These are phyloP conservation scores for Crocodylus rhombifer DNA, from an alignment of 2,797 vertebrate species.

Conservation along the genomic window DNA sequence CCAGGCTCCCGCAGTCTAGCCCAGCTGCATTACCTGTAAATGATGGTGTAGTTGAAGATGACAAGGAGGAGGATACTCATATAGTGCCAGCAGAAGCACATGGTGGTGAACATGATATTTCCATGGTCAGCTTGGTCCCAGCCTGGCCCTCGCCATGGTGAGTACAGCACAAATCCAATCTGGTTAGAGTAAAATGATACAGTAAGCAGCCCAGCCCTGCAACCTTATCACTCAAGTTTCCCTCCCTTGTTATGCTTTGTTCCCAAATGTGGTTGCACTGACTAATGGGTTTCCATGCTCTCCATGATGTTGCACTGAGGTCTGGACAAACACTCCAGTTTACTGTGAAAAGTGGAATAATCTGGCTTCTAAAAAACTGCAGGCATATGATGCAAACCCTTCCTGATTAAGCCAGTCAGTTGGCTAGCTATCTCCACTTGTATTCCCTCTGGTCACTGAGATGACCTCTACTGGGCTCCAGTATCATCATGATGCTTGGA, in stretches of 20 bases:
- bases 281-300: not conserved
- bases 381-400: no score
- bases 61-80: constrained; percentile 77
- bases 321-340: no score
- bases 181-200: constrained; percentile 55
- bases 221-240: not conserved
- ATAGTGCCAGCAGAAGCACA: constrained; percentile 92
- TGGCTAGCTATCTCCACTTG: no score
- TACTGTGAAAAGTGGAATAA: no score
- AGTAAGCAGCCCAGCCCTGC: not conserved
- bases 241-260: not conserved
- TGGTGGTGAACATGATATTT: constrained; percentile 91
- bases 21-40: constrained; percentile 81
- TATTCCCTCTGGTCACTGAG: no score
- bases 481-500: no score
- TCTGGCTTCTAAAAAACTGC: no score
- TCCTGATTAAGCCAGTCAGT: no score
- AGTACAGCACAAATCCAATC: constrained; percentile 91
- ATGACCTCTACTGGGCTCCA: no score
- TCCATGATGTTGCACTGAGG: not conserved
- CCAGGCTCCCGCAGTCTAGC: accelerated
- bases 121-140: constrained; percentile 82
- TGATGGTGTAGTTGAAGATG: constrained; percentile 61
- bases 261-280: not conserved
- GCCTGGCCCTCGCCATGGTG: constrained; percentile 76